Evolutionary conservation across 2,888 invertebrate species (phyloP).

Genomic region (Tiliacea citrago): DNA sequence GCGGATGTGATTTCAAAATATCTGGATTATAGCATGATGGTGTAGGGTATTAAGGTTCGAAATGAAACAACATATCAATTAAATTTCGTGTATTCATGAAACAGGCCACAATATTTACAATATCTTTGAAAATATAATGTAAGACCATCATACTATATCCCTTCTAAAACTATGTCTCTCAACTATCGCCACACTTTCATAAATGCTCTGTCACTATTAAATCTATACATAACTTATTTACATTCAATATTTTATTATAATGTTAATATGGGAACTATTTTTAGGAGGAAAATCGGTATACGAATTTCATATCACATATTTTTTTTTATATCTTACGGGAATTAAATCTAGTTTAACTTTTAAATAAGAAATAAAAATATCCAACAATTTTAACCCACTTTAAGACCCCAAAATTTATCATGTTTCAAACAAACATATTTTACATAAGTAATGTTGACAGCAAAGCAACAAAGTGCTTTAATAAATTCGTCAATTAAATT

Average conservation of each 20-base stretch:
- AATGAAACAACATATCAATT: conserved; percentile 84
- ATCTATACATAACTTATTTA: conserved; percentile 41
- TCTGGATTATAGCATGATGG: conserved; percentile 87
- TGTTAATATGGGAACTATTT: not conserved
- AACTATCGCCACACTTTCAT: conserved; percentile 49
- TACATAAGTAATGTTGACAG: not conserved
- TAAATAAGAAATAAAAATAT: conserved; percentile 13
- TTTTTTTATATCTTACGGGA: not conserved
- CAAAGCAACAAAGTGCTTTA: not conserved
- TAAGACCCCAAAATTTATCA: not conserved
- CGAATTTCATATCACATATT: not conserved
- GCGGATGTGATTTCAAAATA: not conserved
- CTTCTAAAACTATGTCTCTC: conserved; percentile 41
- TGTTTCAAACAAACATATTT: conserved; percentile 3
- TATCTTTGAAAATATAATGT: conserved; percentile 64
- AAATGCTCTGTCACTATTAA: conserved; percentile 42
- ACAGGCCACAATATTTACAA: conserved; percentile 76
- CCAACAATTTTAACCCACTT: not conserved
- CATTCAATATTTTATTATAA: conserved; percentile 26
- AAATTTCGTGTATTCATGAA: conserved; percentile 81
- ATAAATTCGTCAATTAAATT: not conserved
- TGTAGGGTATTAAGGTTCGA: conserved; percentile 71
- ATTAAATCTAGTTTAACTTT: not conserved
- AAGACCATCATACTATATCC: conserved; percentile 89
- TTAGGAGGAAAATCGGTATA: not conserved